phyloP scores from a whole-genome alignment of 2,888 invertebrate species.

The Dicyrtoma fusca region DNA sequence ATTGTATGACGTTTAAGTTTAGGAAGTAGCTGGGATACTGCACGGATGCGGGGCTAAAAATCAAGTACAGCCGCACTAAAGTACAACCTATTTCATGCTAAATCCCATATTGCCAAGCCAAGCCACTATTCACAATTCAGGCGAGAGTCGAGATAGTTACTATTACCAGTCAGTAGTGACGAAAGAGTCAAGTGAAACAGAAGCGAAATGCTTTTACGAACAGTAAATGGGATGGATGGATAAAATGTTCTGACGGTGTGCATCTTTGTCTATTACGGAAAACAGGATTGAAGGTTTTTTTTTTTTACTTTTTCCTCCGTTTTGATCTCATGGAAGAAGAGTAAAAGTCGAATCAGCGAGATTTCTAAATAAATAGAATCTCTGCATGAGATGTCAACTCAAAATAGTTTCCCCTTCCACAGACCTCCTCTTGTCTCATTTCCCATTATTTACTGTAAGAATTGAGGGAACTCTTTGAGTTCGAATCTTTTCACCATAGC shows the following conservation, averaged over 20 bases:
- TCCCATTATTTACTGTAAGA: constrained; percentile 25
- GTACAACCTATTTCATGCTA: too few relatives aligned
- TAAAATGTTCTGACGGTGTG: constrained; percentile 26
- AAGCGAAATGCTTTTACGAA: constrained; percentile 25
- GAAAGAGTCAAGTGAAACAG: constrained; percentile 1
- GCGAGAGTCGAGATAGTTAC: not conserved
- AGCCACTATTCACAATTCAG: not conserved
- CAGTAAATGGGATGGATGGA: constrained; percentile 8
- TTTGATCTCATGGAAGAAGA: constrained; percentile 27
- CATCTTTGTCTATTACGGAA: not conserved
- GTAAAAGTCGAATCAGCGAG: constrained; percentile 41
- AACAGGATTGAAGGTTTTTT: constrained; percentile 24
- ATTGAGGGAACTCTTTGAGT: constrained; percentile 4
- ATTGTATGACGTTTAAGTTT: too few relatives aligned
- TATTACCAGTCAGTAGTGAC: too few relatives aligned
- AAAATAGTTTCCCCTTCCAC: constrained; percentile 4
- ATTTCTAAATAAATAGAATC: constrained; percentile 44
- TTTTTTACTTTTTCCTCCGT: not conserved
- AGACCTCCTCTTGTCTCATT: constrained; percentile 2
- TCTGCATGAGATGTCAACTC: constrained; percentile 31
- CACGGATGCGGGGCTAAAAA: not conserved
- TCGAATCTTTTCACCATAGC: not conserved
- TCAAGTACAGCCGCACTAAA: not conserved
- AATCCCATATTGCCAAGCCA: too few relatives aligned
- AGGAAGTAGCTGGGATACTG: too few relatives aligned